Percentiles rank a stretch among this genome's conserved stretches.
These are phyloP conservation scores for Gadopsis marmoratus DNA, from an alignment of 2,797 vertebrate species.

Conservation along the genomic window DNA sequence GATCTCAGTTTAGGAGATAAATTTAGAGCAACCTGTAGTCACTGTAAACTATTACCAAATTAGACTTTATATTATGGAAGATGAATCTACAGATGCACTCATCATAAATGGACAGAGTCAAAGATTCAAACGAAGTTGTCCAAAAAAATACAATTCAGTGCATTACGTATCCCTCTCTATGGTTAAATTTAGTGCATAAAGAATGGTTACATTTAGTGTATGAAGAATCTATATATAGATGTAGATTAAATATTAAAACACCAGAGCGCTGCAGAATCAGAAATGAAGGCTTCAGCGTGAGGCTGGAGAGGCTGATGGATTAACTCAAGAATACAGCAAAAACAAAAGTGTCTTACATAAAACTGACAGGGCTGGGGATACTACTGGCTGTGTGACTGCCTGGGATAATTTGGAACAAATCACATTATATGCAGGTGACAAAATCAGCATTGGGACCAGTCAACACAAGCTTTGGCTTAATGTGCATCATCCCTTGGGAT, in stretches of 20 bases:
- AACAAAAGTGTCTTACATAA: conserved; percentile 14
- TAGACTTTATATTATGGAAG: not conserved
- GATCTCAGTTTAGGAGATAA: not conserved
- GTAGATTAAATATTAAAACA: conserved; percentile 58
- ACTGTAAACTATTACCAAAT: not conserved
- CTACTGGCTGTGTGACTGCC: conserved; percentile 5
- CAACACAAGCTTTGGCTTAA: conserved; percentile 50
- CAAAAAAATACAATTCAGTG: conserved; percentile 9
- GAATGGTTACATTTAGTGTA: not conserved
- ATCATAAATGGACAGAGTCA: not conserved
- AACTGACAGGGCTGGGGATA: conserved; percentile 28
- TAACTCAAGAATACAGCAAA: conserved; percentile 15
- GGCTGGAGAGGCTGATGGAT: conserved; percentile 13
- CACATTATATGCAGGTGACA: conserved; percentile 15
- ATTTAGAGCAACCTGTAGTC: not conserved
- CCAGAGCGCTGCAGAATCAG: conserved; percentile 24
- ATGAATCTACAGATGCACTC: not conserved
- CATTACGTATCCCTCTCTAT: conserved; percentile 11
- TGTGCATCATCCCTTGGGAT: conserved; percentile 20
- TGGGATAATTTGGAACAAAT: conserved; percentile 37
- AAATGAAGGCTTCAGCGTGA: conserved; percentile 25
- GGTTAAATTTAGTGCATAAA: conserved; percentile 2
- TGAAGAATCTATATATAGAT: conserved; percentile 50
- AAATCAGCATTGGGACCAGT: conserved; percentile 37
- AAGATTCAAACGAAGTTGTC: not conserved